Base-by-base conservation (phyloP, 2,113 vertebrate species). In the Montifringilla adamsi region DNA sequence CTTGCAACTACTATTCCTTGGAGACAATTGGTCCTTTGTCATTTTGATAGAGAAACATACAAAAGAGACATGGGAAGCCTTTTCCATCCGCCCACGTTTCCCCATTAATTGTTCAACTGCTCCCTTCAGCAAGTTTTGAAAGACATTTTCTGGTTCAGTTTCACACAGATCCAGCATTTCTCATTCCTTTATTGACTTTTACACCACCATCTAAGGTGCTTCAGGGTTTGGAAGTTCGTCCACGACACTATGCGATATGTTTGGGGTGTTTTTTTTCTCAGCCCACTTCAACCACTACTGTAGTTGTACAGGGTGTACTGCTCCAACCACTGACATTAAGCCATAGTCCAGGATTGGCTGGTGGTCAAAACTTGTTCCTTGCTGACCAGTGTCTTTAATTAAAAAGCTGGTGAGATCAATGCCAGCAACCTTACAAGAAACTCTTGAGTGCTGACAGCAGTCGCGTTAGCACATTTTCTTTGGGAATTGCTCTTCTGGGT, bases 41-140 rank as follows among this genome's bases (percentile, higher is more conserved):
- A 94, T 96, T 94, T 89, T 93, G 85, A 95, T 86, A 92, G 47
- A 89, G 84, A 82, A 68, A 58, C 49, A 90, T 20, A 80, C 68
- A 78, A 88, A 89, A 83, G 72, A 92, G 64, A 96, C 79, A 92
- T 75, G 88, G 68, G 94, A 94, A 92, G 83, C 27, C 80, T 97
- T 92, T 96, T 86, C 66, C 67, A 96, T 70, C 64, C 58, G 0
- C 94, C 80, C 88, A 93, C 69, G 4, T 90, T 84, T 86, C 76
- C 64, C 92, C 56, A 49, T 90, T 84, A 86, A 86, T 86, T 95
- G 69, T 81, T 70, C 2, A 1, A 66, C 77, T 93, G 49, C 37
- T 95, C 79, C 83, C 92, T 92, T 94, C 41, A 89, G 92, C 83
- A 94, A 90, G 41, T 89, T 93, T 84, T 92, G 73, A 93, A 96